phyloP scores from a whole-genome alignment of 2,888 invertebrate species.

The Amblyjoppa proteus region DNA sequence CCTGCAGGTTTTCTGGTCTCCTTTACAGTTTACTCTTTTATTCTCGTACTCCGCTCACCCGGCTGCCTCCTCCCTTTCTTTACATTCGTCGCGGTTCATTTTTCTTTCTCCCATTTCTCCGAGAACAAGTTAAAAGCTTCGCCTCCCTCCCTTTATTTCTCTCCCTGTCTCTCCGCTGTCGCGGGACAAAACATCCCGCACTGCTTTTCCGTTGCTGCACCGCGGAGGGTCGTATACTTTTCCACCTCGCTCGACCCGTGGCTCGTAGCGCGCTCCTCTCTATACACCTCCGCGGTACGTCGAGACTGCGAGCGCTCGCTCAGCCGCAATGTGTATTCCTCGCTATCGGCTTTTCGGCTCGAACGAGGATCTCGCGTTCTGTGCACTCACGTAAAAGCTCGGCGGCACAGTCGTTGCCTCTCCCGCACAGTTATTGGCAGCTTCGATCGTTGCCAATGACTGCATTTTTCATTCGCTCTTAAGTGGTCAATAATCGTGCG shows the following conservation, averaged over 20 bases:
- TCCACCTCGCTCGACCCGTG: background rate
- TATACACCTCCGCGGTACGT: background rate
- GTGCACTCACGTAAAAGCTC: background rate
- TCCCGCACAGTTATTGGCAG: background rate
- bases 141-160: background rate
- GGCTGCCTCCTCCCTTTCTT: conserved; percentile 8
- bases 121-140: conserved; percentile 51
- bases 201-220: conserved; percentile 30
- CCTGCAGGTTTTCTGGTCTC: conserved; percentile 11
- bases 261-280: background rate
- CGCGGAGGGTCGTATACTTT: conserved; percentile 45
- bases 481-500: background rate
- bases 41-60: conserved; percentile 14
- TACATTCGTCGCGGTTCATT: conserved; percentile 42
- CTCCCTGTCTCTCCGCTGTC: conserved; percentile 19
- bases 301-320: conserved; percentile 26
- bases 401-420: background rate
- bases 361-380: conserved; percentile 6
- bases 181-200: conserved; percentile 38
- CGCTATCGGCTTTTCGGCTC: conserved; percentile 16
- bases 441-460: background rate
- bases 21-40: conserved; percentile 7
- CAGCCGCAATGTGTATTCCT: conserved; percentile 36
- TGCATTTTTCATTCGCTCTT: background rate
- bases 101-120: conserved; percentile 43